Evolutionary conservation across 2,797 vertebrate species (phyloP).

Genomic region (Rousettus madagascariensis): DNA sequence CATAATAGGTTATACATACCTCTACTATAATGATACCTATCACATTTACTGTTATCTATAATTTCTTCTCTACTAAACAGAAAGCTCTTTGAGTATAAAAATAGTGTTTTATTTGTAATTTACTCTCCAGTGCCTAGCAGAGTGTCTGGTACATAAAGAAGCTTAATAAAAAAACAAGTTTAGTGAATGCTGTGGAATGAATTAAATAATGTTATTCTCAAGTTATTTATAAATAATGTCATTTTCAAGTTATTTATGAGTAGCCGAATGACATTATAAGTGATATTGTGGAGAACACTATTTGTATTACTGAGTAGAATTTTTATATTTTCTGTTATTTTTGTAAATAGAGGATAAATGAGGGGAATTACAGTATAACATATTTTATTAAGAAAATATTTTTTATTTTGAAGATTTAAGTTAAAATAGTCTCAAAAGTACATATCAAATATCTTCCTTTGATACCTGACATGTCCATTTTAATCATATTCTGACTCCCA

Average conservation of each 20-base stretch:
- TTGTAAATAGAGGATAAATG: slow-evolving; percentile 62
- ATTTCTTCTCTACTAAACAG: slow-evolving; percentile 25
- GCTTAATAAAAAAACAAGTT: neutral
- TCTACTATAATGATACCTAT: neutral
- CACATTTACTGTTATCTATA: neutral
- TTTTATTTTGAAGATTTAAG: slow-evolving; percentile 72
- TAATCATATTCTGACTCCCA: slow-evolving; percentile 72
- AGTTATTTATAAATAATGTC: slow-evolving; percentile 51
- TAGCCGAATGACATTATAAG: slow-evolving; percentile 55
- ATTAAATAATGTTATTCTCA: neutral
- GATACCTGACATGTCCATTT: slow-evolving; percentile 70
- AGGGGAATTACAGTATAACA: slow-evolving; percentile 53
- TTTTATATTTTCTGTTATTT: slow-evolving; percentile 57
- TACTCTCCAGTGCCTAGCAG: slow-evolving; percentile 39
- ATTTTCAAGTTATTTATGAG: slow-evolving; percentile 54
- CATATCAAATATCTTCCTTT: slow-evolving; percentile 63
- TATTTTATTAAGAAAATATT: slow-evolving; percentile 46
- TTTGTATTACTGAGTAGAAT: slow-evolving; percentile 61
- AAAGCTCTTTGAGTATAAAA: slow-evolving; percentile 50
- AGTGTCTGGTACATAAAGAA: slow-evolving; percentile 31
- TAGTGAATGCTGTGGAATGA: slow-evolving; percentile 20
- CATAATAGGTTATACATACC: neutral
- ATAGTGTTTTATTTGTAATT: slow-evolving; percentile 26
- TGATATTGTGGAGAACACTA: slow-evolving; percentile 71
- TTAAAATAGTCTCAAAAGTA: slow-evolving; percentile 69